Conservation (phyloP, 2,113 vertebrate genomes). For the Lophius piscatorius region DNA sequence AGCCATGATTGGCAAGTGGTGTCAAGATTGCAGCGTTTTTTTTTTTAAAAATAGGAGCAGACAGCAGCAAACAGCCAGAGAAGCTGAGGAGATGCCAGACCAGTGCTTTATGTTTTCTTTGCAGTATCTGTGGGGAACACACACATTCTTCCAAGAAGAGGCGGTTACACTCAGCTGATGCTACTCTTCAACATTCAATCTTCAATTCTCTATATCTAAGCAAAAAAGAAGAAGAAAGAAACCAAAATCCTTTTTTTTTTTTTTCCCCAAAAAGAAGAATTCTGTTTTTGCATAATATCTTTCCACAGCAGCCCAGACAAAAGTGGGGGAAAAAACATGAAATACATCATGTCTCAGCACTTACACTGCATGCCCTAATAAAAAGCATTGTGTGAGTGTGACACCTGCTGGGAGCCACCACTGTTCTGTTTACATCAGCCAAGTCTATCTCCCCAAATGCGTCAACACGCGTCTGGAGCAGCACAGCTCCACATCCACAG, state of each 20-base stretch:
- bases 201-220: too few species aligned
- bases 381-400: slow-evolving; percentile 64
- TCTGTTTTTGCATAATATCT: background rate
- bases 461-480: slow-evolving; percentile 59
- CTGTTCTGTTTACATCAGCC: slow-evolving; percentile 62
- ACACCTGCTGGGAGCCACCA: slow-evolving; percentile 72
- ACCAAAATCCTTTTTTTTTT: too few species aligned
- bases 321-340: slow-evolving; percentile 1
- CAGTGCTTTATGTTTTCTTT: slow-evolving; percentile 27
- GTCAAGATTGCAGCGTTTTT: slow-evolving; percentile 66
- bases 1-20: slow-evolving; percentile 80
- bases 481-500: slow-evolving; percentile 64
- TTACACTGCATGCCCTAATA: slow-evolving; percentile 4
- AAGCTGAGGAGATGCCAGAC: slow-evolving; percentile 48
- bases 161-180: slow-evolving; percentile 24
- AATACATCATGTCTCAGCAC: slow-evolving; percentile 23
- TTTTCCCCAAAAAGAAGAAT: too few species aligned
- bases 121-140: slow-evolving; percentile 57
- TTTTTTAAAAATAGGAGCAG: slow-evolving; percentile 65
- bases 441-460: slow-evolving; percentile 55
- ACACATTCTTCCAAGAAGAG: slow-evolving; percentile 16
- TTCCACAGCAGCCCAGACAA: slow-evolving; percentile 7
- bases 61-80: background rate
- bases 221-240: too few species aligned
- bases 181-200: too few species aligned